phyloP scores from a whole-genome alignment of 2,797 vertebrate genomes.

The Anisognathus igniventris region DNA sequence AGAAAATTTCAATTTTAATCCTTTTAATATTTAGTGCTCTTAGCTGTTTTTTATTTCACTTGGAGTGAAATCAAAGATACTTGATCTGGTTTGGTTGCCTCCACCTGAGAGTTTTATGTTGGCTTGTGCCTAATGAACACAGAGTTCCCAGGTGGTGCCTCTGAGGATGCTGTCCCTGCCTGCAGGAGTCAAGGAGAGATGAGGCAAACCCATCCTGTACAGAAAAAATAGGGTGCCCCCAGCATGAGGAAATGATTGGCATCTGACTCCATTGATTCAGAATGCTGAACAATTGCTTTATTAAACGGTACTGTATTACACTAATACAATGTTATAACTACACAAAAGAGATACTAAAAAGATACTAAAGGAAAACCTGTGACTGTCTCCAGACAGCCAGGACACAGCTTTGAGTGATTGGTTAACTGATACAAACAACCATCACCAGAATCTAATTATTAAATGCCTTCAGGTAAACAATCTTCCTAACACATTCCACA shows the following conservation, averaged over 20 bases:
- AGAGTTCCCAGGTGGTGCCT: not conserved
- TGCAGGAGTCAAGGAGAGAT: slow-evolving; percentile 11
- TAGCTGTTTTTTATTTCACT: slow-evolving; percentile 23
- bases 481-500: not conserved
- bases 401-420: not conserved
- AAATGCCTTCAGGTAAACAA: not conserved
- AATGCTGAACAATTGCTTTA: not conserved
- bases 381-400: not conserved
- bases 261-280: not conserved
- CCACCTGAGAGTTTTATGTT: slow-evolving; percentile 19
- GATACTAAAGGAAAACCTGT: not conserved
- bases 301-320: not conserved
- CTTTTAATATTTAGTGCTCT: slow-evolving; percentile 36
- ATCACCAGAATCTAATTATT: not conserved
- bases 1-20: slow-evolving; percentile 4
- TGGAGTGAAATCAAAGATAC: not conserved
- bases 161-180: not conserved
- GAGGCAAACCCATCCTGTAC: not conserved
- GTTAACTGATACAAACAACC: not conserved
- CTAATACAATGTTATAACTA: not conserved
- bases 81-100: slow-evolving; percentile 3
- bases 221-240: not conserved
- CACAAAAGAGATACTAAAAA: not conserved
- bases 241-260: not conserved
- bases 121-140: slow-evolving; percentile 12